Evolutionary conservation across 2,797 vertebrate genomes (phyloP), one percentile per base, ranked within the genome.

Genomic region (Rhodeus uyekii): DNA sequence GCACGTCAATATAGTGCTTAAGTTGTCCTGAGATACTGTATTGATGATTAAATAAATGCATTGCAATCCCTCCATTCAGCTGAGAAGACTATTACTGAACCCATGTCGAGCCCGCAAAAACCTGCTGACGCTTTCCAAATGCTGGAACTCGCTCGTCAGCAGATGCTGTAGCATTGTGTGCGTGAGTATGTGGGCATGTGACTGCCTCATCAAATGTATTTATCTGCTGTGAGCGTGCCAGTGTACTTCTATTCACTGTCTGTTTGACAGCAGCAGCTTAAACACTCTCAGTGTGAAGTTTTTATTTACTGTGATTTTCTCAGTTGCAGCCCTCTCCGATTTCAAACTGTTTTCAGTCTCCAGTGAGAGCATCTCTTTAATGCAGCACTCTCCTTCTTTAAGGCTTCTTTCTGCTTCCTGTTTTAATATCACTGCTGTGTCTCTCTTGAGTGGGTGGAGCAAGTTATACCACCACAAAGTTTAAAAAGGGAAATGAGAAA

Each of bases 21-120:
- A 61, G 58, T 83, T 80, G 80, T 73, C 72, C 32, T 55, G 34
- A 32, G 34, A 67, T 69, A 42, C 29, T 79, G 77, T 77, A 83
- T 86, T 84, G 85, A 87, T 81, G 69, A 81, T 39, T 74, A 76
- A 72, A 85, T 83, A 85, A 85, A 85, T 87, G 76, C 76, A 75
- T 77, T 78, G 64, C 68, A 61, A 76, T 84, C 48, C 46, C 36
- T 85, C 29, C 38, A 6, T 82, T 86, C 68, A 81, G 82, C 74
- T 76, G 82, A 80, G 75, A 80, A 80, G 74, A 86, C 68, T 85
- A 80, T 81, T 85, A 78, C 84, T 74, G 61, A 86, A 87, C 82
- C 86, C 83, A 67, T 71, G 42, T 81, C 84, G 48, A 65, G 71
- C 58, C 65, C 24, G 74, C 60, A 34, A 74, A 80, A 80, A 78